Percentiles rank a stretch among this genome's conserved stretches.
phyloP scores from a whole-genome alignment of 1,140 invertebrate genomes.

The Bombus pascuorum region DNA sequence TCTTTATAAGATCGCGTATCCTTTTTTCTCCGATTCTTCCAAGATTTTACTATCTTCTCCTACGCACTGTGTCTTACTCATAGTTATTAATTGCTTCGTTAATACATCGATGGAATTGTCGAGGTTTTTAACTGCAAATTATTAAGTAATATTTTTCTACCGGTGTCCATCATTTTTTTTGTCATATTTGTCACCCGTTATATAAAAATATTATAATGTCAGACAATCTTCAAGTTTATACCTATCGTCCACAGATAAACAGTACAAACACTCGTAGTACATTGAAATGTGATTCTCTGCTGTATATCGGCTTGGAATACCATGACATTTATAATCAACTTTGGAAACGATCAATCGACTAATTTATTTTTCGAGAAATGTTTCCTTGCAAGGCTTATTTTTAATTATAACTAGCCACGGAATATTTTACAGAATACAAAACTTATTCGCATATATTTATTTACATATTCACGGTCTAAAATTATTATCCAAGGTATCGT shows the following conservation, averaged over 20 bases:
- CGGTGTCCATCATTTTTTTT: neutral
- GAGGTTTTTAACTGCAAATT: neutral
- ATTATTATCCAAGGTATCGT: neutral
- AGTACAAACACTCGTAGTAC: neutral
- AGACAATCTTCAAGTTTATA: neutral
- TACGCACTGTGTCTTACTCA: neutral
- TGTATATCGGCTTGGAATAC: neutral
- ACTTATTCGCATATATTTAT: too few species aligned
- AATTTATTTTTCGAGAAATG: neutral
- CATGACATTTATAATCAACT: neutral
- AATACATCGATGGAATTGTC: too few species aligned
- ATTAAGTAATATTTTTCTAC: neutral
- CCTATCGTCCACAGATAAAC: neutral
- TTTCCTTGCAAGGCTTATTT: neutral
- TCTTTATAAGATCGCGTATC: neutral
- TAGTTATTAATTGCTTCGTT: constrained; percentile 3
- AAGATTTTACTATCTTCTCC: constrained; percentile 1
- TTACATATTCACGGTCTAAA: neutral
- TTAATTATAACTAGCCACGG: neutral
- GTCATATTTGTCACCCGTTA: neutral
- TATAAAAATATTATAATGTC: neutral
- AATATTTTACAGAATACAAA: neutral
- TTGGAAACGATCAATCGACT: neutral
- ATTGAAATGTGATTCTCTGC: neutral
- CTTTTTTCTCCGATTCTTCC: neutral